Conservation (phyloP, 1,140 invertebrate genomes). For the Helicoverpa armigera region DNA sequence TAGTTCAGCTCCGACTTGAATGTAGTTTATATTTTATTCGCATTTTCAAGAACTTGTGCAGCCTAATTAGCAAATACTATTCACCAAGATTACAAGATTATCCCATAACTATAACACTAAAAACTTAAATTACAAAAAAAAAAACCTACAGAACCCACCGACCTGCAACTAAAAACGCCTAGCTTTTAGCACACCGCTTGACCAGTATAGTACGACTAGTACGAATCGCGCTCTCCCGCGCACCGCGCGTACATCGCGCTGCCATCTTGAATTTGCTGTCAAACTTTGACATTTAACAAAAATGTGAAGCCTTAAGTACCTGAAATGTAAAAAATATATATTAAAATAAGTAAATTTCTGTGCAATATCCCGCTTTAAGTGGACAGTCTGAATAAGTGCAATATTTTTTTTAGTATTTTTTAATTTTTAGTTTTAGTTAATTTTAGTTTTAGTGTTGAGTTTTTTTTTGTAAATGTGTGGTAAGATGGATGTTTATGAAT, state of each 20-base stretch:
- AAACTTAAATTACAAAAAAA: too few relatives aligned
- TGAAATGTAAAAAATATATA: constrained; percentile 21
- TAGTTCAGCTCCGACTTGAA: too few relatives aligned
- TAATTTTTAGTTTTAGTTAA: constrained; percentile 56
- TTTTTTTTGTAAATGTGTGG: too few relatives aligned
- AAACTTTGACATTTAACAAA: constrained; percentile 40
- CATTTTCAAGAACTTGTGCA: too few relatives aligned
- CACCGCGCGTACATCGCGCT: constrained; percentile 35
- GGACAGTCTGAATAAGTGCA: constrained; percentile 80
- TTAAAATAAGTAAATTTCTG: constrained; percentile 43
- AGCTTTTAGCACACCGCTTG: constrained; percentile 1
- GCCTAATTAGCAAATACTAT: too few relatives aligned
- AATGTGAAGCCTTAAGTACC: constrained; percentile 47
- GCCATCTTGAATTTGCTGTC: constrained; percentile 46
- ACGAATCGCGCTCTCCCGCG: constrained; percentile 32
- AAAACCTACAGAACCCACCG: constrained; percentile 17
- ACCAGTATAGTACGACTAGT: constrained; percentile 34
- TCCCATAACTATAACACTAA: too few relatives aligned
- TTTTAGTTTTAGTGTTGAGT: constrained; percentile 45
- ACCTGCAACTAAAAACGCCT: constrained; percentile 1
- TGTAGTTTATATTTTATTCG: too few relatives aligned
- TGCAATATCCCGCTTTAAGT: constrained; percentile 76
- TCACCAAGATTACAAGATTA: too few relatives aligned
- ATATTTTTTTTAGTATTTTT: constrained; percentile 71
- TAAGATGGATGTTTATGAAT: constrained; percentile 78